These are phyloP conservation scores for Chelonus insularis DNA, from an alignment of 1,140 invertebrate species.

Conservation along the genomic window DNA sequence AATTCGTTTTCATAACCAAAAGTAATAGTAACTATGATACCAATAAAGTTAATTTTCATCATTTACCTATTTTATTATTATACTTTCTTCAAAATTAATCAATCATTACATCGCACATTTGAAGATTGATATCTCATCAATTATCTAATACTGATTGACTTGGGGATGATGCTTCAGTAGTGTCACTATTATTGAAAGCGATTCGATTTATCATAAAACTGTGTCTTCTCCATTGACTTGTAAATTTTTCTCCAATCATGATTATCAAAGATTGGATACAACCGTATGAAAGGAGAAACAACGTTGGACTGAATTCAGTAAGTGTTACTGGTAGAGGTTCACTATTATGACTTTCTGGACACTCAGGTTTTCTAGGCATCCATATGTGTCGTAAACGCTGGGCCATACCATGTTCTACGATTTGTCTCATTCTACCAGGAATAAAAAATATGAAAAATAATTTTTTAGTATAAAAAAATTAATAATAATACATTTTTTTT, in stretches of 20 bases:
- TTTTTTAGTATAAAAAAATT: neutral
- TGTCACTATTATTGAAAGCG: too few relatives aligned
- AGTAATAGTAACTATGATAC: too few relatives aligned
- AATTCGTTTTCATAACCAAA: too few relatives aligned
- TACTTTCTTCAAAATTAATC: too few relatives aligned
- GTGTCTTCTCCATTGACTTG: too few relatives aligned
- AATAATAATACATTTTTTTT: neutral
- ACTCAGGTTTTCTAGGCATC: conserved; percentile 37
- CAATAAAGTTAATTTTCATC: too few relatives aligned
- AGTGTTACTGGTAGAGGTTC: conserved; percentile 40
- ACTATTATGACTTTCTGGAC: conserved; percentile 41
- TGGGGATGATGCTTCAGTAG: too few relatives aligned
- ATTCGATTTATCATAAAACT: too few relatives aligned
- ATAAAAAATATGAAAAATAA: neutral
- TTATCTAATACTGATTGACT: too few relatives aligned
- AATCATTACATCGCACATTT: too few relatives aligned
- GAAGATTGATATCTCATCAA: too few relatives aligned
- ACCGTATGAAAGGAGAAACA: conserved; percentile 39
- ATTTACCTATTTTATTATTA: too few relatives aligned
- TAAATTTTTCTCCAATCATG: neutral
- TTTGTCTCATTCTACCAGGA: conserved; percentile 33
- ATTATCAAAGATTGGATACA: conserved; percentile 17
- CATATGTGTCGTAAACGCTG: conserved; percentile 35
- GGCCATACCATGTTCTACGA: conserved; percentile 38
- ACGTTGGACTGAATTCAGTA: conserved; percentile 41